A percentile compares a stretch with the other conserved stretches of the same genome.
These are phyloP conservation scores for Synergus laeviventris DNA, from an alignment of 2,888 invertebrate species.

Conservation along the genomic window DNA sequence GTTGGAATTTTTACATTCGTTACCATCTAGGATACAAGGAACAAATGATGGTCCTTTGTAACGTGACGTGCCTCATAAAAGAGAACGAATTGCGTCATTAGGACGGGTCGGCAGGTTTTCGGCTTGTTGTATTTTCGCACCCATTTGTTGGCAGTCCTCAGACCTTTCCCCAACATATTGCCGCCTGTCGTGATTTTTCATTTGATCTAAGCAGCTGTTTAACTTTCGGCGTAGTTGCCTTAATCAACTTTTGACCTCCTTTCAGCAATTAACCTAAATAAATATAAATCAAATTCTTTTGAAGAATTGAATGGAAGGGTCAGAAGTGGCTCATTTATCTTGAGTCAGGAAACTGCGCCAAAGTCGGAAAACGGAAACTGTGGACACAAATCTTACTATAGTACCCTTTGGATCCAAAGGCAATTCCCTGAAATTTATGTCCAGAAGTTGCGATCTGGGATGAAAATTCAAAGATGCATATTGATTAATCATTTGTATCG, in stretches of 20 bases:
- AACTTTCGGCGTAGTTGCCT: neutral
- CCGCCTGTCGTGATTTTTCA: slow-evolving; percentile 61
- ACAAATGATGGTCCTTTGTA: slow-evolving; percentile 69
- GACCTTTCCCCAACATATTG: slow-evolving; percentile 74
- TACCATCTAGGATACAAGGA: slow-evolving; percentile 36
- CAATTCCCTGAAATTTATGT: slow-evolving; percentile 15
- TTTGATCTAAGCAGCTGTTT: slow-evolving; percentile 44
- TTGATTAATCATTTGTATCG: neutral
- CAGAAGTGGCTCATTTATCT: slow-evolving; percentile 35
- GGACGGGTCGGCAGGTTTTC: slow-evolving; percentile 63
- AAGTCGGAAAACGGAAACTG: slow-evolving; percentile 34
- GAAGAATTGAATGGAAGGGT: neutral
- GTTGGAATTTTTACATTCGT: neutral
- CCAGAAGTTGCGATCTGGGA: neutral
- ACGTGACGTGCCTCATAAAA: slow-evolving; percentile 75
- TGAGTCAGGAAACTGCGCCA: slow-evolving; percentile 33
- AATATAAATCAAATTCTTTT: neutral
- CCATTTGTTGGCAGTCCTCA: slow-evolving; percentile 73
- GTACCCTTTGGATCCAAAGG: slow-evolving; percentile 11
- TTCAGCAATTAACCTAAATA: neutral
- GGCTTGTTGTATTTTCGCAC: slow-evolving; percentile 75
- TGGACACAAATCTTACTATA: slow-evolving; percentile 9
- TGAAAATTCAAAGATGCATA: neutral
- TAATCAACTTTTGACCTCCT: neutral
- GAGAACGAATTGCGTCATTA: slow-evolving; percentile 77